Percentiles rank a stretch among this genome's conserved stretches.
phyloP scores from a whole-genome alignment of 2,113 vertebrate genomes.

The Pluvianellus socialis region DNA sequence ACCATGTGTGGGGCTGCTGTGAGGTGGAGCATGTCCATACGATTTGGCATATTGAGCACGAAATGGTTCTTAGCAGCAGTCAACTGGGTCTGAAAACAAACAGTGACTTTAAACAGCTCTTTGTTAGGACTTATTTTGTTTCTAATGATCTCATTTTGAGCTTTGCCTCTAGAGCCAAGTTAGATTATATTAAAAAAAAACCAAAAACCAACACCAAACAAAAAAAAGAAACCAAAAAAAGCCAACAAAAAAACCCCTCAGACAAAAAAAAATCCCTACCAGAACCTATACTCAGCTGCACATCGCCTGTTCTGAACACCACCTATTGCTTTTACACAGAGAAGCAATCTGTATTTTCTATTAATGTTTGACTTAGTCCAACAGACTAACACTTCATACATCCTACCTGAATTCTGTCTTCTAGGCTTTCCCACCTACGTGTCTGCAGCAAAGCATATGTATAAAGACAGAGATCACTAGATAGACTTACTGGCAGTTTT shows the following conservation, averaged over 20 bases:
- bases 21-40: conserved; percentile 55
- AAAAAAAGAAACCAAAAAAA: background rate
- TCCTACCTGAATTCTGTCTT: conserved; percentile 66
- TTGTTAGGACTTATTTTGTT: conserved; percentile 50
- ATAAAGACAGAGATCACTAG: conserved; percentile 47
- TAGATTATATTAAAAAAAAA: background rate
- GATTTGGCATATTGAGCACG: conserved; percentile 56
- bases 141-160: conserved; percentile 54
- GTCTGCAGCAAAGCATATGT: conserved; percentile 51
- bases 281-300: conserved; percentile 6
- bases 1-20: conserved; percentile 55
- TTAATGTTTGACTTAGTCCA: conserved; percentile 55
- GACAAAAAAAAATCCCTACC: background rate
- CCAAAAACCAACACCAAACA: background rate
- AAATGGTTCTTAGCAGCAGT: conserved; percentile 62
- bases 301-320: background rate
- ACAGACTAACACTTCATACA: conserved; percentile 59
- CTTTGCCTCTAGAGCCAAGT: conserved; percentile 9
- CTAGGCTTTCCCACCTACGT: conserved; percentile 56
- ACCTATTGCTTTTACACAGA: conserved; percentile 1
- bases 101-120: conserved; percentile 58
- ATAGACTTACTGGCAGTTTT: conserved; percentile 39
- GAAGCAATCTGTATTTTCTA: conserved; percentile 50
- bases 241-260: background rate
- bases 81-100: conserved; percentile 66